These are phyloP conservation scores for Diplosoma virens DNA, from an alignment of 23 tunicate species.

Conservation along the genomic window DNA sequence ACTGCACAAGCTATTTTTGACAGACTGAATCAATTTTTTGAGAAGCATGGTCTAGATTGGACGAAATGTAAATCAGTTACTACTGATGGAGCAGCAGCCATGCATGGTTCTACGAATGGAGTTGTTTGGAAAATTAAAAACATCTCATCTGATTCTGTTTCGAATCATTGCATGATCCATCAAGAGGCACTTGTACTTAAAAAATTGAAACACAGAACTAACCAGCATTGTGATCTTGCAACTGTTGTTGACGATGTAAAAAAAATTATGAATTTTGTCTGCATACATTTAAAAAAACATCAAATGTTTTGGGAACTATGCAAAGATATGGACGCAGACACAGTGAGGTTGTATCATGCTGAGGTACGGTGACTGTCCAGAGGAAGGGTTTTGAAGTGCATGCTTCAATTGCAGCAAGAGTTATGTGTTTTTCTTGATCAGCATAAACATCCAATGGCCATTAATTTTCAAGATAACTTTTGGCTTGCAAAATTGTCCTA, in stretches of 20 bases:
- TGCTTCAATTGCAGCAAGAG: slow-evolving; percentile 25
- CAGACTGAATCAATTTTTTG: too few species aligned
- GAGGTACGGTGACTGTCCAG: too few species aligned
- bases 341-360: slow-evolving; percentile 9
- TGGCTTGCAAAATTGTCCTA: slow-evolving; percentile 33
- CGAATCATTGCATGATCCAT: too few species aligned
- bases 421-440: too few species aligned
- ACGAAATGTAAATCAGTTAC: not conserved
- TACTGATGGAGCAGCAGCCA: not conserved
- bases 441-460: too few species aligned
- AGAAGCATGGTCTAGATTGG: too few species aligned
- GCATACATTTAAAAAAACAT: slow-evolving; percentile 11
- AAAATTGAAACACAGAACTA: slow-evolving; percentile 4
- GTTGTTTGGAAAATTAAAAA: not conserved
- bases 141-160: too few species aligned
- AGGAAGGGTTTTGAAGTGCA: slow-evolving; percentile 28
- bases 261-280: slow-evolving; percentile 16
- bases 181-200: slow-evolving; percentile 26
- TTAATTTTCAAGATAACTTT: slow-evolving; percentile 28
- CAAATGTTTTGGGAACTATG: slow-evolving; percentile 17
- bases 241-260: not conserved
- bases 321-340: slow-evolving; percentile 23
- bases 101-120: not conserved
- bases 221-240: too few species aligned
- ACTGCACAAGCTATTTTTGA: too few species aligned